phyloP scores from a whole-genome alignment of 1,140 invertebrate species.

The Micrasema longulum region DNA sequence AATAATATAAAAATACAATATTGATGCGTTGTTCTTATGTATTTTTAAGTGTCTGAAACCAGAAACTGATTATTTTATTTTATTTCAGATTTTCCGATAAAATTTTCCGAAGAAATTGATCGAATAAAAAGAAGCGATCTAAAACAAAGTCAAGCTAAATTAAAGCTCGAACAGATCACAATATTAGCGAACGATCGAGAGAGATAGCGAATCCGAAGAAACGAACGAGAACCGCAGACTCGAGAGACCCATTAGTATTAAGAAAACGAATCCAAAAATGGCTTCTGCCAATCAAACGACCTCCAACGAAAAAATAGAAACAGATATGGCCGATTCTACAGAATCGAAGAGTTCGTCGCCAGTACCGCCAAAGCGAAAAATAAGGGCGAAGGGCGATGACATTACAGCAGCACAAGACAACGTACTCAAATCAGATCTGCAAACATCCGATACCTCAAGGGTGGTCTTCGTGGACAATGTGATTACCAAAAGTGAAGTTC shows the following conservation, averaged over 20 bases:
- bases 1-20: too few species aligned
- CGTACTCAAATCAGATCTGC: not conserved
- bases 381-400: slow-evolving; percentile 19
- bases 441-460: slow-evolving; percentile 4
- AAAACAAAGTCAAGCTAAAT: not conserved
- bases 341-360: slow-evolving; percentile 22
- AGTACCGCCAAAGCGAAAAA: slow-evolving; percentile 31
- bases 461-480: slow-evolving; percentile 21
- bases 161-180: not conserved
- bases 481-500: slow-evolving; percentile 33
- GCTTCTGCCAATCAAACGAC: slow-evolving; percentile 37
- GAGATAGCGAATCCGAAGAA: not conserved
- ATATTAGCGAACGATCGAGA: not conserved
- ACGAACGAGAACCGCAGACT: slow-evolving; percentile 47
- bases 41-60: too few species aligned
- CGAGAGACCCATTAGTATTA: slow-evolving; percentile 45
- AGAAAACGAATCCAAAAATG: slow-evolving; percentile 43
- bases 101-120: slow-evolving; percentile 3
- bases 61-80: too few species aligned
- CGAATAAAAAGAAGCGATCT: not conserved
- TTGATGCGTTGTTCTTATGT: too few species aligned
- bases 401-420: not conserved
- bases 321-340: slow-evolving; percentile 6
- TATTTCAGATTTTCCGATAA: slow-evolving; percentile 22
- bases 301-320: slow-evolving; percentile 38